These are phyloP conservation scores for Trichogramma dendrolimi DNA, from an alignment of 2,888 invertebrate genomes.

Conservation along the genomic window DNA sequence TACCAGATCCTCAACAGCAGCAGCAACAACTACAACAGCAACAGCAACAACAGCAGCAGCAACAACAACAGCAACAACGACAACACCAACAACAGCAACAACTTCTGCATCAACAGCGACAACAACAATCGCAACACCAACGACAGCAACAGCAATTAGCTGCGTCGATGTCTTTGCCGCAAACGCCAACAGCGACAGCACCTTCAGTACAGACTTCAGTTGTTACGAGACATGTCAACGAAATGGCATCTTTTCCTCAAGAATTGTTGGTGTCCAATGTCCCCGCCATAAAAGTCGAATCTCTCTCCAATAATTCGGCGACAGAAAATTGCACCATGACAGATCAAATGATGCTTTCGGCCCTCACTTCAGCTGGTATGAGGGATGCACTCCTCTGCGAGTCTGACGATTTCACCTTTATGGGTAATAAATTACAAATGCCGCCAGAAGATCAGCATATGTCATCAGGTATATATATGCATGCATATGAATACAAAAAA, in stretches of 20 bases:
- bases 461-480: slow-evolving; percentile 41
- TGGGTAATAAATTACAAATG: slow-evolving; percentile 65
- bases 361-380: slow-evolving; percentile 49
- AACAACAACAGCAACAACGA: slow-evolving; percentile 23
- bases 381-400: slow-evolving; percentile 71
- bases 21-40: background rate
- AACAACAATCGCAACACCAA: slow-evolving; percentile 16
- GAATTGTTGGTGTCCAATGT: slow-evolving; percentile 27
- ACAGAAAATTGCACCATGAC: slow-evolving; percentile 28
- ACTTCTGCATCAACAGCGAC: slow-evolving; percentile 27
- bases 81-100: slow-evolving; percentile 24
- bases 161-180: slow-evolving; percentile 9
- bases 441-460: slow-evolving; percentile 71
- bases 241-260: slow-evolving; percentile 28
- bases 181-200: slow-evolving; percentile 16
- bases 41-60: slow-evolving; percentile 32
- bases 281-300: slow-evolving; percentile 38
- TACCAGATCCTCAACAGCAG: slow-evolving; percentile 8
- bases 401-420: slow-evolving; percentile 73
- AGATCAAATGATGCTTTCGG: slow-evolving; percentile 32
- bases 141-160: slow-evolving; percentile 25
- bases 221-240: slow-evolving; percentile 16
- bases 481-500: too few relatives aligned
- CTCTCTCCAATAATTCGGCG: slow-evolving; percentile 29
- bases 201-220: background rate